Evolutionary conservation across 2,888 invertebrate genomes (phyloP).

Genomic region (Sesia bembeciformis): DNA sequence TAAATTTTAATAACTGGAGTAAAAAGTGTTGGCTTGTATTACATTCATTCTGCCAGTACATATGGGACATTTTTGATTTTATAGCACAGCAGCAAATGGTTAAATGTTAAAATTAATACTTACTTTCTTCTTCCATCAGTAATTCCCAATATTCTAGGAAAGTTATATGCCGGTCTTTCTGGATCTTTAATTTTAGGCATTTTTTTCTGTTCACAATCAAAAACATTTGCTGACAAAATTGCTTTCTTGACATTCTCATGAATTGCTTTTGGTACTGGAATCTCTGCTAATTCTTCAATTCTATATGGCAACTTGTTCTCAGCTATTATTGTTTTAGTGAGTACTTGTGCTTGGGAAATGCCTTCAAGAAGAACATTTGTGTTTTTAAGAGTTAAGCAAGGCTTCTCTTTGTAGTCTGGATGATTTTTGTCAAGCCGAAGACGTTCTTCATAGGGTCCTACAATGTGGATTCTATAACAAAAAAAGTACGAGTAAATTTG

Average conservation of each 20-base stretch:
- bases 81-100: background rate
- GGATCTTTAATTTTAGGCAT: slow-evolving; percentile 83
- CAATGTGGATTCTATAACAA: slow-evolving; percentile 44
- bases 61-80: background rate
- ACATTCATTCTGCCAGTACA: too few relatives aligned
- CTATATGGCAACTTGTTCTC: slow-evolving; percentile 76
- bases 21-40: background rate
- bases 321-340: slow-evolving; percentile 84
- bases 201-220: slow-evolving; percentile 86
- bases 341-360: slow-evolving; percentile 83
- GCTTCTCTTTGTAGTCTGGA: slow-evolving; percentile 77
- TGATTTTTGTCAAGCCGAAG: slow-evolving; percentile 72
- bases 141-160: slow-evolving; percentile 84
- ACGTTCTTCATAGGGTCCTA: slow-evolving; percentile 55
- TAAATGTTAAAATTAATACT: slow-evolving; percentile 18
- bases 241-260: slow-evolving; percentile 77
- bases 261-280: slow-evolving; percentile 63
- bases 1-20: too few relatives aligned
- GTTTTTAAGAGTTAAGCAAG: slow-evolving; percentile 75
- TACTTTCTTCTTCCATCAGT: slow-evolving; percentile 81
- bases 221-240: slow-evolving; percentile 78
- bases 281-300: slow-evolving; percentile 65
- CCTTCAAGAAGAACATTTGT: slow-evolving; percentile 82
- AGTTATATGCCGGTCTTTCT: slow-evolving; percentile 80
- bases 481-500: background rate